These are phyloP conservation scores for Mythimna loreyi DNA, from an alignment of 2,888 invertebrate genomes.

Conservation along the genomic window DNA sequence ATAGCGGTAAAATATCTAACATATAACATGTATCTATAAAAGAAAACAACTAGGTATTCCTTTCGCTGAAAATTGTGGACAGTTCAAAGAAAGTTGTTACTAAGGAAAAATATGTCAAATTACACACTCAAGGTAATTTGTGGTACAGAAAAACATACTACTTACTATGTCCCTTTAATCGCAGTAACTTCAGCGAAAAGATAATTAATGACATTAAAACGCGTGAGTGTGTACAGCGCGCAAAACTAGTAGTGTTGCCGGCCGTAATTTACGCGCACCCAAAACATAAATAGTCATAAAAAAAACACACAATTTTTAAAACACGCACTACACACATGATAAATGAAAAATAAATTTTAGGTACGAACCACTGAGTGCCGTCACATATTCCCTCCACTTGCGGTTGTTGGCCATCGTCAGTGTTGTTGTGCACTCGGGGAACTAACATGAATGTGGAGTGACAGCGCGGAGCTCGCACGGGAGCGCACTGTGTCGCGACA, in stretches of 20 bases:
- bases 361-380: slow-evolving; percentile 88
- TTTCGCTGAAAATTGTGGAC: not conserved
- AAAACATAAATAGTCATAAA: slow-evolving; percentile 54
- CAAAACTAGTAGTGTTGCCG: slow-evolving; percentile 64
- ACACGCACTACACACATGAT: slow-evolving; percentile 54
- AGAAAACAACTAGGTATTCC: not conserved
- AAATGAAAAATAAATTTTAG: slow-evolving; percentile 74
- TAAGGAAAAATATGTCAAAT: not conserved
- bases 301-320: slow-evolving; percentile 50
- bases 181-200: slow-evolving; percentile 38
- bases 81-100: not conserved
- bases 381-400: slow-evolving; percentile 88
- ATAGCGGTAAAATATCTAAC: slow-evolving; percentile 1
- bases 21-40: not conserved
- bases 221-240: slow-evolving; percentile 53
- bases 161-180: not conserved
- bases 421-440: slow-evolving; percentile 77
- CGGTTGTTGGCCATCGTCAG: slow-evolving; percentile 83
- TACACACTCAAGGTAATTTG: slow-evolving; percentile 8
- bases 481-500: slow-evolving; percentile 72
- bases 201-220: slow-evolving; percentile 42
- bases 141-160: slow-evolving; percentile 14
- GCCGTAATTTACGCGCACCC: slow-evolving; percentile 27
- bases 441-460: slow-evolving; percentile 86
- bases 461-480: slow-evolving; percentile 73